Evolutionary conservation across 2,113 vertebrate genomes (phyloP).

Genomic region (Pseudorasbora parva): DNA sequence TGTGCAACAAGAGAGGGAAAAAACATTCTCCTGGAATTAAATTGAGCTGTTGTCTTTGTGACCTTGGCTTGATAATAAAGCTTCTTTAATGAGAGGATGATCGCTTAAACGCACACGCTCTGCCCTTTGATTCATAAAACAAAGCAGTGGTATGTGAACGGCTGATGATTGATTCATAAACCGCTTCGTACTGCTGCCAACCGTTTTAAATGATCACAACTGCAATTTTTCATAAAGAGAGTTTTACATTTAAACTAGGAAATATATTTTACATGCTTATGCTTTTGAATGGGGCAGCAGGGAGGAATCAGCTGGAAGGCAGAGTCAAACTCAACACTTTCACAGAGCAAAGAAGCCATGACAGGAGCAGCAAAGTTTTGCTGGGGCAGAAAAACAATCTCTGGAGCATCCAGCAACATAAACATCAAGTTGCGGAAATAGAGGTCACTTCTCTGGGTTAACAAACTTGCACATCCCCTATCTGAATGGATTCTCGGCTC

Average conservation of each 20-base stretch:
- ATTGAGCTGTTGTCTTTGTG: not conserved
- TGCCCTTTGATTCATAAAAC: not conserved
- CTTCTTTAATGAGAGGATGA: slow-evolving; percentile 70
- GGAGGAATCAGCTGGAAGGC: not conserved
- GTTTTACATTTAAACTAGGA: not conserved
- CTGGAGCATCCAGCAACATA: slow-evolving; percentile 4
- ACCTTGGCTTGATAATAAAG: slow-evolving; percentile 59
- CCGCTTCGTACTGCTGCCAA: slow-evolving; percentile 38
- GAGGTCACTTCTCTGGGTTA: slow-evolving; percentile 18
- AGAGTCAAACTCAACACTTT: not conserved
- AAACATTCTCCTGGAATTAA: not conserved
- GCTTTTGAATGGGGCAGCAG: not conserved
- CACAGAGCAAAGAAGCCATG: not conserved
- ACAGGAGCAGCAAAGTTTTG: slow-evolving; percentile 8
- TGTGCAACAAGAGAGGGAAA: not conserved
- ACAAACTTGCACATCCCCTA: slow-evolving; percentile 10
- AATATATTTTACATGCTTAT: slow-evolving; percentile 21
- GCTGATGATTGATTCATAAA: slow-evolving; percentile 27
- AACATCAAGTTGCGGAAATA: slow-evolving; percentile 32
- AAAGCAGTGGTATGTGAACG: not conserved
- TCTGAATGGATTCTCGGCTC: slow-evolving; percentile 20
- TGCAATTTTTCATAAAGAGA: slow-evolving; percentile 1
- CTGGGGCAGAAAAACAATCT: slow-evolving; percentile 14
- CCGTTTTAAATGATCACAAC: slow-evolving; percentile 50
- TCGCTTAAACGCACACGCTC: slow-evolving; percentile 59